Evolutionary conservation across 2,888 invertebrate genomes (phyloP), one percentile per base, ranked within the genome.

Genomic region (Caenorhabditis imperialis): DNA sequence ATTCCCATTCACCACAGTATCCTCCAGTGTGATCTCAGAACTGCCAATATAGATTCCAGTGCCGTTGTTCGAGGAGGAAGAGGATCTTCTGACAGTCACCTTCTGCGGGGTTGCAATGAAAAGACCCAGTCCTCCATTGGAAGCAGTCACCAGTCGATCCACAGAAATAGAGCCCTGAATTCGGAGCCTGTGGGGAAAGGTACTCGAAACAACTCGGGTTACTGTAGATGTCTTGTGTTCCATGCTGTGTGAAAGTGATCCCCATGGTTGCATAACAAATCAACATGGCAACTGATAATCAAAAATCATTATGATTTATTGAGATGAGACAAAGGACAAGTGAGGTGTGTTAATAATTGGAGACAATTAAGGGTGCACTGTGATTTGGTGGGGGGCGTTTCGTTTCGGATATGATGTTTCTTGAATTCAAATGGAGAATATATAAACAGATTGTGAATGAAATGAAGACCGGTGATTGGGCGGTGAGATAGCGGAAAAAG

Each of bases 31-130:
- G n/a, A 55, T 55, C 42, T 73, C 61, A n/a, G 48, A 47, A 8
- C 60, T 45, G 20, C 65, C 61, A 20, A 73, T 12, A 30, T 61
- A 65, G 22, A 73, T 73, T 14, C 74, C 74, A 20, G 67, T 69
- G 10, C 53, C 62, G 30, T 74, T 61, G 37, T 74, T 74, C 0
- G 74, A 74, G 27, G 48, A 45, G 1, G 55, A 33, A 1, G 60
- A 42, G 23, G 47, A 54, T 25, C 65, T 53, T 40, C 63, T 37
- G 6, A 73, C 47, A 1, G 38, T 54, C 3, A 63, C 40, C 22
- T 58, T 63, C 20, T 58, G 53, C 8, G 23, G 22, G 8, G 48
- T 65, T 0, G 38, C 50, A 7, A 63, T 53, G 40, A 60, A 60
- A 6, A 73, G 55, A 22, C 73, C 73, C 6, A 61, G 35, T 6